Base-by-base conservation (phyloP, 2,888 invertebrate species). In the Gerris lacustris region DNA sequence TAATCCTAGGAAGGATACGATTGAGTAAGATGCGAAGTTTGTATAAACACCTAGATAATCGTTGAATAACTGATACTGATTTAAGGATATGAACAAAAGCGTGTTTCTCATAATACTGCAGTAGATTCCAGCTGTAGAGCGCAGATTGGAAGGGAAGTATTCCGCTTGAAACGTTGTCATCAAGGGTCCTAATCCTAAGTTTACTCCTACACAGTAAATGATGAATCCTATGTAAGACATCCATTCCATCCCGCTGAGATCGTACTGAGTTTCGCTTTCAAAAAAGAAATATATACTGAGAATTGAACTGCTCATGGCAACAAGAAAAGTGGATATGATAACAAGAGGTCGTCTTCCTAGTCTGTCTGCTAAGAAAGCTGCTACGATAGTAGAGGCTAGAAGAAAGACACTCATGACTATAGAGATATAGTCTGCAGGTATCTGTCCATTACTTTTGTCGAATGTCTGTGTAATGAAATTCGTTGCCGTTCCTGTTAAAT, bases 331-430 rank as follows among this genome's bases (percentile, higher is more conserved):
- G 1, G 76, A 76, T 0, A 72, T 66, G 6, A 76, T 47, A 9
- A 75, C 72, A 6, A 75, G 72, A 6, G 75, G 74, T 44, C 73
- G 69, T 63, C 75, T 66, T 4, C 75, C 75, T 9, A 72, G 68
- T 0, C 68, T 71, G 68, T 75, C 75, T 0, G 74, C 73, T 5
- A 76, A 47, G 47, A 71, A 69, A 1, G 75, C 72, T 0, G 75
- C 68, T 6, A 70, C 63, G 44, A 72, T 55, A 0, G 73, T 73
- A 0, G 73, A 69, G 43, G 72, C 7, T n/a, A 74, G 71, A 6
- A 76, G 70, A 5, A 75, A 17, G 0, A 74, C 68, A 7, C 64
- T 18, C 17, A 64, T 18, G 7, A 66, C 62, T 31, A 75, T 73
- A 5, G 74, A 75, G 5, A 72, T 43, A 5, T 70, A 55, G 15